These are phyloP conservation scores for Setophaga coronata DNA, from an alignment of 2,113 vertebrate species.

Conservation along the genomic window DNA sequence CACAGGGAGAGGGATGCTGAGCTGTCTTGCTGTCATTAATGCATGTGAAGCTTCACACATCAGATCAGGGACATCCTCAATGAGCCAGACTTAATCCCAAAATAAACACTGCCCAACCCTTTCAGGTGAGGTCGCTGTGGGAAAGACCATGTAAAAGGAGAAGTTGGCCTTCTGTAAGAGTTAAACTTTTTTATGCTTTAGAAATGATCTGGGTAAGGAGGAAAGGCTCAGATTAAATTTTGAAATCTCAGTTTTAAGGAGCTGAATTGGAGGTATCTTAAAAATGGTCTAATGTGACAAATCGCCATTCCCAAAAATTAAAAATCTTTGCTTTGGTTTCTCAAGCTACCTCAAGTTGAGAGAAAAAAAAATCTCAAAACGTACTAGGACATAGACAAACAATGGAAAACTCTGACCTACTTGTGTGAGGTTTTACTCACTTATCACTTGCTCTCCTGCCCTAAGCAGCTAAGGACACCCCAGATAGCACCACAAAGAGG, in stretches of 20 bases:
- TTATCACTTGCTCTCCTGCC: neutral
- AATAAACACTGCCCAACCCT: neutral
- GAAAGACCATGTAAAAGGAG: neutral
- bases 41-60: neutral
- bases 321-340: neutral
- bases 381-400: neutral
- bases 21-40: neutral
- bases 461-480: neutral
- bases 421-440: neutral
- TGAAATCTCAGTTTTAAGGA: neutral
- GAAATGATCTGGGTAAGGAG: neutral
- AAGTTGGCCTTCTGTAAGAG: neutral
- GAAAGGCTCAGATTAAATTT: neutral
- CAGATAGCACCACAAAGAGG: neutral
- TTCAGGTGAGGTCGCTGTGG: neutral
- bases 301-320: neutral
- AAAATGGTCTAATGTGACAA: neutral
- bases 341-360: neutral
- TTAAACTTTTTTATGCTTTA: neutral
- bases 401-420: neutral
- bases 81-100: neutral
- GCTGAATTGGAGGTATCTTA: neutral
- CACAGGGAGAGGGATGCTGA: neutral
- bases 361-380: neutral
- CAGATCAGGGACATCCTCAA: neutral